Percentiles rank a stretch among this genome's conserved stretches.
Evolutionary conservation across 1,140 invertebrate species (phyloP).

Genomic region (Heliconius hewitsoni): DNA sequence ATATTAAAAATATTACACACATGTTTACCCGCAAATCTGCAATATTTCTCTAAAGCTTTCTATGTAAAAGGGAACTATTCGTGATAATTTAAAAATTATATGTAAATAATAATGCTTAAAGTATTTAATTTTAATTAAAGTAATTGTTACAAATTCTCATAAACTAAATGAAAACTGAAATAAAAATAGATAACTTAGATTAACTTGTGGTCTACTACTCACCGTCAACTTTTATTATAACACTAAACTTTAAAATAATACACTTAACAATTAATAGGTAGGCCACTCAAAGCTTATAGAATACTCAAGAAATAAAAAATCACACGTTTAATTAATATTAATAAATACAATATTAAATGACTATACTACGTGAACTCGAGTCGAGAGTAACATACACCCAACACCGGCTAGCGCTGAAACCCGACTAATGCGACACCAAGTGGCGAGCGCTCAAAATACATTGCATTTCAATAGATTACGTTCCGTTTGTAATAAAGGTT

Average conservation of each 20-base stretch:
- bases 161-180: background rate
- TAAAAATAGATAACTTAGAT: background rate
- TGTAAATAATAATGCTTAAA: no score
- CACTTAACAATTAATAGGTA: slow-evolving; percentile 49
- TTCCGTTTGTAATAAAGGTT: slow-evolving; percentile 59
- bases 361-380: slow-evolving; percentile 67
- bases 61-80: no score
- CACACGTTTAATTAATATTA: slow-evolving; percentile 57
- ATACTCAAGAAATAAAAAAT: slow-evolving; percentile 42
- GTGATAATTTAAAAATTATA: no score
- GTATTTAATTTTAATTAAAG: no score
- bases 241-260: slow-evolving; percentile 57
- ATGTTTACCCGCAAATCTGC: background rate
- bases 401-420: slow-evolving; percentile 75
- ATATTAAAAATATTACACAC: background rate
- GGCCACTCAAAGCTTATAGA: slow-evolving; percentile 47
- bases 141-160: background rate
- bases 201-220: slow-evolving; percentile 42
- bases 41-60: background rate
- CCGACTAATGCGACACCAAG: slow-evolving; percentile 74
- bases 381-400: slow-evolving; percentile 63
- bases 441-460: slow-evolving; percentile 62
- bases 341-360: slow-evolving; percentile 58
- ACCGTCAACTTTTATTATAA: slow-evolving; percentile 60
- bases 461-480: slow-evolving; percentile 60